phyloP scores from a whole-genome alignment of 2,888 invertebrate species.

The Blastobasis adustella region DNA sequence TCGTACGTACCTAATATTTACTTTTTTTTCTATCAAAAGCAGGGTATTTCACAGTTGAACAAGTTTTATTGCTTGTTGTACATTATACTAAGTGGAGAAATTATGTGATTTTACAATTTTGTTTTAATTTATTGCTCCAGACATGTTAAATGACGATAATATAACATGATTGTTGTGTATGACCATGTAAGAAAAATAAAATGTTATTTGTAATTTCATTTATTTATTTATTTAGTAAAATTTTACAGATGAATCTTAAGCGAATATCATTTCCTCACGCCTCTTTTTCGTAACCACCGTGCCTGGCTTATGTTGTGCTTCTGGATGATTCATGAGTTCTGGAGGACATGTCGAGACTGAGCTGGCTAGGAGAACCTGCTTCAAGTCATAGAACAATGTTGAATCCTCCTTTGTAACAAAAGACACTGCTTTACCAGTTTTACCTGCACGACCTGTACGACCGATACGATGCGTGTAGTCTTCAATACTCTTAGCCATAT shows the following conservation, averaged over 20 bases:
- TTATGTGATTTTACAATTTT: too few species aligned
- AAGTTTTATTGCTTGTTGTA: too few species aligned
- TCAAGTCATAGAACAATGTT: conserved; percentile 95
- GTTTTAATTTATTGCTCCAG: background rate
- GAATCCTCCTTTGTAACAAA: conserved; percentile 99
- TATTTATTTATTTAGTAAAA: background rate
- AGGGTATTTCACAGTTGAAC: too few species aligned
- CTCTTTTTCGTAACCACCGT: conserved; percentile 95
- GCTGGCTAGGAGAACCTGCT: conserved; percentile 90
- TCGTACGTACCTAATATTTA: too few species aligned
- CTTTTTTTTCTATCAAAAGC: too few species aligned
- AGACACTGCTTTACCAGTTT: conserved; percentile 95
- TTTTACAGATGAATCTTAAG: conserved; percentile 62
- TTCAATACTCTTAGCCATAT: conserved; percentile 99
- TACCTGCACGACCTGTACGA: conserved; percentile 98
- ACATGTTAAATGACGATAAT: background rate
- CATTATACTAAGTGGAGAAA: too few species aligned
- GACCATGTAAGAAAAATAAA: background rate
- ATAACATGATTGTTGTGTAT: background rate
- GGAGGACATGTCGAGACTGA: conserved; percentile 97
- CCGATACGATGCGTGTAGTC: conserved; percentile 99
- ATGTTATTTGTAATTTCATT: background rate
- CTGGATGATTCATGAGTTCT: conserved; percentile 97
- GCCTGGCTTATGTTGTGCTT: conserved; percentile 98
- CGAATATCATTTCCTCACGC: conserved; percentile 96